Conservation (phyloP, 2,888 invertebrate species). For the Rotaria sp. region DNA sequence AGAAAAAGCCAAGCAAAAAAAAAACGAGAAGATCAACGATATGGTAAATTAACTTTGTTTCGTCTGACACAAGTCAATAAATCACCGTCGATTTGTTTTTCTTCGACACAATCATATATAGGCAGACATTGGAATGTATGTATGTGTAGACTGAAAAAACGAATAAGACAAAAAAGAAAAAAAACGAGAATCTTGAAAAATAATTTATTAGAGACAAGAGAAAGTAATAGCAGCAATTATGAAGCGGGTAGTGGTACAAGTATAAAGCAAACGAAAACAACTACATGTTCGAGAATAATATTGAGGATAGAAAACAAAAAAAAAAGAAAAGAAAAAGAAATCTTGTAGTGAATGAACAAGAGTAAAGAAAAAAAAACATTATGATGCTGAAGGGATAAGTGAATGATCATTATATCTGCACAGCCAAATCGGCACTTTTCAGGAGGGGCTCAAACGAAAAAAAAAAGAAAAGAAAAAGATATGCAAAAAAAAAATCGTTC, state of each 20-base stretch:
- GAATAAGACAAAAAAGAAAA: background rate
- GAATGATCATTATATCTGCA: constrained; percentile 15
- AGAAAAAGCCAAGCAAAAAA: background rate
- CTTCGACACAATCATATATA: constrained; percentile 2
- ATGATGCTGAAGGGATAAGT: background rate
- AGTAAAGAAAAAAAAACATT: background rate
- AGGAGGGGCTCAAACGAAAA: background rate
- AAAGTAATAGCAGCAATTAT: background rate
- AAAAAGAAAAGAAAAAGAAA: background rate
- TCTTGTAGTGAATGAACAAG: too few species aligned
- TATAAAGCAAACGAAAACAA: constrained; percentile 2
- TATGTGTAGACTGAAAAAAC: background rate
- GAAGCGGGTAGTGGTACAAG: constrained; percentile 15
- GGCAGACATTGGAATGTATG: constrained; percentile 9
- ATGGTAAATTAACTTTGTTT: constrained; percentile 24
- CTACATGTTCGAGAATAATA: constrained; percentile 22
- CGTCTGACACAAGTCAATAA: constrained; percentile 24
- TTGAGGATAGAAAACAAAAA: background rate
- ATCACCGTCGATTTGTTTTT: constrained; percentile 14
- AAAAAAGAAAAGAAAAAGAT: background rate
- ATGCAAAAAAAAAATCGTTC: background rate
- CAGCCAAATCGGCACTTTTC: background rate
- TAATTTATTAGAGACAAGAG: constrained; percentile 14
- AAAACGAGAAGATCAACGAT: background rate
- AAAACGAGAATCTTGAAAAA: constrained; percentile 8